phyloP scores from a whole-genome alignment of 2,797 vertebrate genomes.

The Manis pentadactyla region DNA sequence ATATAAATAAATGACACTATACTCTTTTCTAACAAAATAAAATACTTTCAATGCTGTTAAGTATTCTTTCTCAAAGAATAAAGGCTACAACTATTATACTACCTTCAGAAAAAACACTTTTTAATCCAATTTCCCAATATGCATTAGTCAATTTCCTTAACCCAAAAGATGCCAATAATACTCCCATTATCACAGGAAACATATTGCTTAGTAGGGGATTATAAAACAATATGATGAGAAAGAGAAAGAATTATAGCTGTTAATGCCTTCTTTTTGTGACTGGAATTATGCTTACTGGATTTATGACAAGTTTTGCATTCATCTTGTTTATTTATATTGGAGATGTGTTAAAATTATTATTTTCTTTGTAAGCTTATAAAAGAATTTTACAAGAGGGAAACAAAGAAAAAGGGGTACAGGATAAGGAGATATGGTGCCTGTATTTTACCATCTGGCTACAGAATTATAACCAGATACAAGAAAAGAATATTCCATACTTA shows the following conservation, averaged over 20 bases:
- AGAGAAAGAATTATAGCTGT: background rate
- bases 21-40: background rate
- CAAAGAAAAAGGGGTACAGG: background rate
- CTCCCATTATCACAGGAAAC: background rate
- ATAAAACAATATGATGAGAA: background rate
- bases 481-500: background rate
- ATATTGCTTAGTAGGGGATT: background rate
- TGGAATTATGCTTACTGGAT: background rate
- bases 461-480: background rate
- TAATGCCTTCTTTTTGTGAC: background rate
- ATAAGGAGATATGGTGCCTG: background rate
- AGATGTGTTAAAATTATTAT: background rate
- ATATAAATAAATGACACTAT: background rate
- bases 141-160: background rate
- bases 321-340: constrained; percentile 13
- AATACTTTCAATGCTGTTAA: background rate
- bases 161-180: background rate
- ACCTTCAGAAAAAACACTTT: background rate
- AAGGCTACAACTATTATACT: background rate
- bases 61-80: constrained; percentile 38
- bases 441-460: background rate
- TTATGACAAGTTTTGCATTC: background rate
- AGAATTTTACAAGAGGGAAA: constrained; percentile 2
- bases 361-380: background rate
- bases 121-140: background rate